Base-by-base conservation (phyloP, 2,113 vertebrate species). In the Eira barbara region DNA sequence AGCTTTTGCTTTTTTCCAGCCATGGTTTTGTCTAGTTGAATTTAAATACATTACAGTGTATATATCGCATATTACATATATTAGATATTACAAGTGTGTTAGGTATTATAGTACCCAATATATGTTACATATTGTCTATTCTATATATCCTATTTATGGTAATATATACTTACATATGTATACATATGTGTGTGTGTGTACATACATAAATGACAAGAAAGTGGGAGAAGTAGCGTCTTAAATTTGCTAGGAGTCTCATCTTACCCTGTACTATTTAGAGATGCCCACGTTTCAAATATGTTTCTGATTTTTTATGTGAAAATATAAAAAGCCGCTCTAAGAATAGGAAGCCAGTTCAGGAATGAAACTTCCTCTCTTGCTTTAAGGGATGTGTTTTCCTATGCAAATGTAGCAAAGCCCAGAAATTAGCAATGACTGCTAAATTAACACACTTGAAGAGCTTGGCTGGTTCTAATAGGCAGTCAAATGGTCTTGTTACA, bases 391-490 rank as follows among this genome's bases (percentile, higher is more conserved):
- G 93, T 99, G 98, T 99, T 99, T 99, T 99, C 98, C 99, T 99
- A 99, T 99, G 98, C 98, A 99, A 99, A 99, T 99, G 88, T 91
- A 97, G 97, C 98, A 98, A 99, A 99, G 98, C 98, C 98, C 98
- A 99, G 99, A 99, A 99, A 99, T 99, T 99, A 99, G 98, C 98
- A 98, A 98, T 99, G 99, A 99, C 98, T 99, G 99, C 98, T 99
- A 99, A 99, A 99, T 99, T 99, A 99, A 99, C 99, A 99, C 98
- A 99, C 98, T 99, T 98, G 99, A 99, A 99, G 99, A 99, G 99
- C 99, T 99, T 99, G 99, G 99, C 99, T 99, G 98, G 98, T 99
- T 99, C 99, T 99, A 99, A 99, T 99, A 99, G 98, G 98, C 99
- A 99, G 98, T 99, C 99, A 99, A 99, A 99, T 99, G 98, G 99